phyloP scores from a whole-genome alignment of 2,113 vertebrate species.

The Trichomycterus rosablanca region DNA sequence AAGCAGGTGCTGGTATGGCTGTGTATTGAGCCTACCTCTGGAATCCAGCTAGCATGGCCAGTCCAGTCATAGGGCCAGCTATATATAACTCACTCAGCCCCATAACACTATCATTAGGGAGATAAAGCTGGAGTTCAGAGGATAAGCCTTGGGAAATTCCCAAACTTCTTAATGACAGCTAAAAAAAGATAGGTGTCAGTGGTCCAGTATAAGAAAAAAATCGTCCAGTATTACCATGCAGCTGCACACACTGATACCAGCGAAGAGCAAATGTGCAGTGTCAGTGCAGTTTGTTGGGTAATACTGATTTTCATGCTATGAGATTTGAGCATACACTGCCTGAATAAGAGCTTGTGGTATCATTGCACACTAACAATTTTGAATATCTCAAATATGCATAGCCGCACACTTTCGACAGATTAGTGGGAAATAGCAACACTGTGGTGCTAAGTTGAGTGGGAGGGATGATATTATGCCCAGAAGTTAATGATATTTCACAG shows the following conservation, averaged over 20 bases:
- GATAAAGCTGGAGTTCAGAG: constrained; percentile 33
- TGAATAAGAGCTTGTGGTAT: constrained; percentile 22
- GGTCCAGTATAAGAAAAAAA: background rate
- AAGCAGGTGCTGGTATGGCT: constrained; percentile 63
- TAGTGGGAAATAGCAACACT: constrained; percentile 10
- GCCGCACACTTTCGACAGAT: constrained; percentile 30
- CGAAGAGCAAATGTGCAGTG: constrained; percentile 15
- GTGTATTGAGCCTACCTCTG: constrained; percentile 43
- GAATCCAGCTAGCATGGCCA: constrained; percentile 57
- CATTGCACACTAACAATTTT: constrained; percentile 17
- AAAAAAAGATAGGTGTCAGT: constrained; percentile 15
- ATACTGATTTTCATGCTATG: constrained; percentile 28
- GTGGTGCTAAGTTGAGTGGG: constrained; percentile 37
- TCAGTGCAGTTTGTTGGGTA: constrained; percentile 6
- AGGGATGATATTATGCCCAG: constrained; percentile 4
- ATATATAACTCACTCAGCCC: constrained; percentile 63
- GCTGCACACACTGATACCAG: too few species aligned
- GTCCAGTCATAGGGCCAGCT: constrained; percentile 54
- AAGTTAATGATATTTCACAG: background rate
- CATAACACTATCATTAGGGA: constrained; percentile 41
- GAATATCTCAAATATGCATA: constrained; percentile 26
- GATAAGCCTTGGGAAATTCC: constrained; percentile 20
- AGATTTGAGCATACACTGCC: constrained; percentile 24
- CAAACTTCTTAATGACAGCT: constrained; percentile 12
- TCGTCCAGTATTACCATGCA: background rate